Conservation (phyloP, 2,113 vertebrate genomes). For the Pygoscelis adeliae region DNA sequence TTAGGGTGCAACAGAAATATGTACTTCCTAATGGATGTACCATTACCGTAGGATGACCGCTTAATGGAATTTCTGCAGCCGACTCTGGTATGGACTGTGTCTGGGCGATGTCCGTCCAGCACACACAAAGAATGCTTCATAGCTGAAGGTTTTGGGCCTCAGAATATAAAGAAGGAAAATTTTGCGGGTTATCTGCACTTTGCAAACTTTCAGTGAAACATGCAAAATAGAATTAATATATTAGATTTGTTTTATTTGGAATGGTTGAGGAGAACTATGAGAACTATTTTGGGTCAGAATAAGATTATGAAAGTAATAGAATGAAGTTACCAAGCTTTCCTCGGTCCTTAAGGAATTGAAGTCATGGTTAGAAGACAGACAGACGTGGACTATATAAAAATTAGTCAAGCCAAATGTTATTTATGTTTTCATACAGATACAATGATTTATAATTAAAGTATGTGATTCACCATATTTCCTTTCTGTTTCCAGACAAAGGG, state of each 20-base stretch:
- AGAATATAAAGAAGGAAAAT: neutral
- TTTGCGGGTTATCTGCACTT: neutral
- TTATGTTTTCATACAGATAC: neutral
- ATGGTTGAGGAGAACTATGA: neutral
- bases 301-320: neutral
- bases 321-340: neutral
- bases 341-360: neutral
- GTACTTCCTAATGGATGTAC: neutral
- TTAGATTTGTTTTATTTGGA: neutral
- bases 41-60: neutral
- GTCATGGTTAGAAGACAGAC: neutral
- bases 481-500: constrained; percentile 35
- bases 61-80: neutral
- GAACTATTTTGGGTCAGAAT: neutral
- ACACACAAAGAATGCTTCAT: neutral
- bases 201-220: neutral
- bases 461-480: neutral
- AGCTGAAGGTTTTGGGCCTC: neutral
- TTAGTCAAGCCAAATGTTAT: neutral
- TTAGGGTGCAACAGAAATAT: neutral
- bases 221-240: neutral
- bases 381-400: neutral
- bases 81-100: neutral
- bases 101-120: neutral
- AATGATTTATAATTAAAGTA: neutral